Evolutionary conservation across 2,797 vertebrate genomes (phyloP).

Genomic region (Poecilia picta): DNA sequence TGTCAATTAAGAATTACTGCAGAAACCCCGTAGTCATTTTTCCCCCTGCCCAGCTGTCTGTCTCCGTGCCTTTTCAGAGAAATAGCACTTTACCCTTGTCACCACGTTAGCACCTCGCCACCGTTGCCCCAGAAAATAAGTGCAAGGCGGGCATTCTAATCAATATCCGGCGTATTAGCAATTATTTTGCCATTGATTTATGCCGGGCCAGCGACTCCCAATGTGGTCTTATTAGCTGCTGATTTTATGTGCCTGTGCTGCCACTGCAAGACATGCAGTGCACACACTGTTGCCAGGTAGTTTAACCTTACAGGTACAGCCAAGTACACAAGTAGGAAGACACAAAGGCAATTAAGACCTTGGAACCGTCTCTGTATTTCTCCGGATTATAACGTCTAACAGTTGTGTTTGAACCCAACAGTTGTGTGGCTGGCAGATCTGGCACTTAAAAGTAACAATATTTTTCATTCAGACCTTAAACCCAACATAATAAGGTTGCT

Average conservation of each 20-base stretch:
- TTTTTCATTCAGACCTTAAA: neutral
- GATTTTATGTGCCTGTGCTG: conserved; percentile 92
- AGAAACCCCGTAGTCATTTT: conserved; percentile 89
- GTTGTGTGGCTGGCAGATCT: neutral
- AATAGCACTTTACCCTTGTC: conserved; percentile 99
- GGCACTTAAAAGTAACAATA: neutral
- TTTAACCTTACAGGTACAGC: conserved; percentile 48
- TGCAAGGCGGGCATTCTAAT: conserved; percentile 89
- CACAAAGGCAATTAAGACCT: conserved; percentile 6
- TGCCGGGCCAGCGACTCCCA: conserved; percentile 90
- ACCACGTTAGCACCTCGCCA: conserved; percentile 95
- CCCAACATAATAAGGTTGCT: neutral
- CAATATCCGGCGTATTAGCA: conserved; percentile 99
- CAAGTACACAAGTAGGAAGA: conserved; percentile 10
- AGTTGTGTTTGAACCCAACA: neutral
- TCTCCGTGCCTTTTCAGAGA: conserved; percentile 92
- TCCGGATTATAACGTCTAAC: neutral
- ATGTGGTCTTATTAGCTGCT: conserved; percentile 95
- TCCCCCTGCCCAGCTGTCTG: conserved; percentile 92
- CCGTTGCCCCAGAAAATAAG: conserved; percentile 90
- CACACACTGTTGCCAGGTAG: conserved; percentile 56
- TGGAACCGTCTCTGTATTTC: neutral
- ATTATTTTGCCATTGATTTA: conserved; percentile 99
- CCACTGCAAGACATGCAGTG: conserved; percentile 54
- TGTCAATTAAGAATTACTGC: conserved; percentile 99